Evolutionary conservation across 2,888 invertebrate genomes (phyloP), one percentile per base, ranked within the genome.

Genomic region (Stenurella melanura): DNA sequence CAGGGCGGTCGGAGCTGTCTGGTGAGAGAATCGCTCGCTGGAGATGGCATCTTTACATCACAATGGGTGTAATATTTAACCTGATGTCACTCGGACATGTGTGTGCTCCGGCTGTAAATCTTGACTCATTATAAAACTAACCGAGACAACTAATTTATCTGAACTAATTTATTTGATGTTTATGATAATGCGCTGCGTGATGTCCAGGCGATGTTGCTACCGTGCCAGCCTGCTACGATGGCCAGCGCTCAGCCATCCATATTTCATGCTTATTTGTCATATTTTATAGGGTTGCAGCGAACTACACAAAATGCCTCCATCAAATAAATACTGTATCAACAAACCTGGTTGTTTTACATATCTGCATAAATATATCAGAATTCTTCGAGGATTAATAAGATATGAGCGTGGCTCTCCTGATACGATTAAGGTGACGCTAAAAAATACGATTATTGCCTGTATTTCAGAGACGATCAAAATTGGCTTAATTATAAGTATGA

Each of bases 41-140:
- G 81, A 85, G 87, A 87, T 88, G 88, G 85, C 87, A 87, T 88
- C 88, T 87, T 88, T 87, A 87, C 88, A 88, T 88, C 86, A 89
- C 89, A 89, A 89, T 88, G 84, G 86, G 72, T 77, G 87, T 82
- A 85, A 89, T 89, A 88, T 87, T 88, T 89, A 88, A 88, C 85
- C 82, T 81, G 80, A 83, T 83, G 83, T 82, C 83, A 84, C 74
- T 81, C 78, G 80, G 80, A 83, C 83, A 82, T 79, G 81, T 83
- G 82, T 81, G 80, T 79, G 73, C 77, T 70, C 74, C 75, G 76
- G 82, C 85, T 85, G 85, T 82, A 84, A 88, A 88, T 88, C 88
- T 87, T 83, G 79, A 84, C 86, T 87, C 87, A 87, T 87, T 88
- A 87, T 86, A 86, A 86, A 86, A 81, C 78, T 81, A 74, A 73